Evolutionary conservation across 2,113 vertebrate genomes (phyloP), one percentile per base, ranked within the genome.

Genomic region (Sisor rabdophorus): DNA sequence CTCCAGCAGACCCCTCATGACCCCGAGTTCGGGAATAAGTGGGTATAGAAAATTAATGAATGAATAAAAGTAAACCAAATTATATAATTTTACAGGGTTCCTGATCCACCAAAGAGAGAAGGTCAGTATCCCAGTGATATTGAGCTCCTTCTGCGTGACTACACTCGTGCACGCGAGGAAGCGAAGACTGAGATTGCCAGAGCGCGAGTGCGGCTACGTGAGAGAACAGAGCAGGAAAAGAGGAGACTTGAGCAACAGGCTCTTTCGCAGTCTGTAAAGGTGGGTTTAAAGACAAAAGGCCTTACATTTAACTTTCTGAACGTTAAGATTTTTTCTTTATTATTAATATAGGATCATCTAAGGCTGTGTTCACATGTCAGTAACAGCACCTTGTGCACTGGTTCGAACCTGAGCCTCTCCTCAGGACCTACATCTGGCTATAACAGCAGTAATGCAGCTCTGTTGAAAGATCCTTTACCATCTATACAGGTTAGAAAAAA

Each of bases 351-450:
- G 95, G 95, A 96, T 76, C 94, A 97, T 86, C 87, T 88, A 55
- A 92, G 91, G 69, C 90, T 94, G 77, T 92, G 92, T 50, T 93
- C 89, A 10, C 90, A 92, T 64, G 88, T 92, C 68, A 93, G 92
- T 85, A 94, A 89, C 71, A 96, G 93, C 89, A 95, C 95, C 69
- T 86, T 94, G 81, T 95, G 91, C 75, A 95, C 93, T 10, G 92
- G 91, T 60, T 98, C 96, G 77, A 94, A 87, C 70, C 92, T 94
- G 63, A 99, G 96, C 81, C 91, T 98, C 17, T 96, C 95, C 3
- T 99, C 97, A 73, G 94, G 93, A 17, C 91, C 94, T 28, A 98
- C 96, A 0, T 99, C 97, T 20, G 97, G 96, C 13, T 99, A 99
- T 88, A 95, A 95, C 73, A 99, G 95, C 73, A 92, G 96, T 70